Percentiles rank a stretch among this genome's conserved stretches.
These are phyloP conservation scores for Acromyrmex heyeri DNA, from an alignment of 1,140 invertebrate species.

Conservation along the genomic window DNA sequence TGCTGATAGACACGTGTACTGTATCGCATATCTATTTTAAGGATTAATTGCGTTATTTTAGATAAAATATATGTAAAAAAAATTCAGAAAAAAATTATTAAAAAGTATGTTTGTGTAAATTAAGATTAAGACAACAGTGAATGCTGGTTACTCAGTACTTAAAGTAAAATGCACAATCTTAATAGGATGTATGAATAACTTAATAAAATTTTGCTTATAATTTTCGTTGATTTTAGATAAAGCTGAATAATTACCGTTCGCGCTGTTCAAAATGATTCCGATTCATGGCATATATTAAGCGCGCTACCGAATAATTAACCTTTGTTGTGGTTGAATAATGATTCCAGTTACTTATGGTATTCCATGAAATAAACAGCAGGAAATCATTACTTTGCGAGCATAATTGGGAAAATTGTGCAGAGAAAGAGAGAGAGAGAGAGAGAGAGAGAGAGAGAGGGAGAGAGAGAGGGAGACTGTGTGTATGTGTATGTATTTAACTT, in stretches of 20 bases:
- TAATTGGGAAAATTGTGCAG: slow-evolving; percentile 20
- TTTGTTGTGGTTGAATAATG: slow-evolving; percentile 42
- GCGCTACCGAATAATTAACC: slow-evolving; percentile 39
- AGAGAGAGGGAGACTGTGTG: not conserved
- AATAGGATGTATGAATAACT: not conserved
- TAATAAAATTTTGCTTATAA: slow-evolving; percentile 19
- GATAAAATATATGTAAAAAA: slow-evolving; percentile 1
- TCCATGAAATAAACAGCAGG: slow-evolving; percentile 35
- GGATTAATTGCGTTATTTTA: slow-evolving; percentile 60
- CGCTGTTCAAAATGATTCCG: slow-evolving; percentile 28
- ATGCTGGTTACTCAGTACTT: not conserved
- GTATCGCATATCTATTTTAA: slow-evolving; percentile 64
- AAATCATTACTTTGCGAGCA: slow-evolving; percentile 32
- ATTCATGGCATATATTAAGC: slow-evolving; percentile 50
- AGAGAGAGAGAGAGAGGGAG: not conserved
- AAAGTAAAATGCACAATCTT: not conserved
- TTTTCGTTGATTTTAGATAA: slow-evolving; percentile 29
- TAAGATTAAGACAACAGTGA: not conserved
- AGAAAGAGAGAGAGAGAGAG: not conserved
- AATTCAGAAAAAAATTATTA: not conserved
- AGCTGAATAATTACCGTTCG: slow-evolving; percentile 19
- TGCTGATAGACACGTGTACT: slow-evolving; percentile 56
- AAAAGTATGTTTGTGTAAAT: not conserved
- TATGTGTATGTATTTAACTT: not conserved
- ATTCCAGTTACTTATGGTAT: slow-evolving; percentile 40